phyloP scores from a whole-genome alignment of 2,797 vertebrate species.

The Gymnocypris eckloni region DNA sequence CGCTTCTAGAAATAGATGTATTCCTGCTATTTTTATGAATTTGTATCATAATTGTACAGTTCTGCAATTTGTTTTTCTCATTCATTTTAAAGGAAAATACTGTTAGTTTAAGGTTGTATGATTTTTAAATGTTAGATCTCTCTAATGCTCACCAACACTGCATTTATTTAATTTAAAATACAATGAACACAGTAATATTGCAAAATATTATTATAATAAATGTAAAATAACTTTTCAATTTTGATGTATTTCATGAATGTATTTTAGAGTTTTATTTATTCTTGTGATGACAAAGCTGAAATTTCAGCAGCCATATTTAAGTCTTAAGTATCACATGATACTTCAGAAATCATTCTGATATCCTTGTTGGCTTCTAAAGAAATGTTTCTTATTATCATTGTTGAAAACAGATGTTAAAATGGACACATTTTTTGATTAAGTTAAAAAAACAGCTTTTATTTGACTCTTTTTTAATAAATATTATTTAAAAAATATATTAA shows the following conservation, averaged over 20 bases:
- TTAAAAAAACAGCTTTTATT: not conserved
- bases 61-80: not conserved
- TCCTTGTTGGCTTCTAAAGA: not conserved
- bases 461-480: not conserved
- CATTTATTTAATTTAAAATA: not conserved
- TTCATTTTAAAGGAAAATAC: not conserved
- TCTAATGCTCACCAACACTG: not conserved
- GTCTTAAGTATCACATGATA: not conserved
- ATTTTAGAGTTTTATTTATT: not conserved
- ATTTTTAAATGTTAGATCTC: not conserved
- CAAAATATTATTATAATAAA: not conserved
- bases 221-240: not conserved
- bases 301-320: not conserved
- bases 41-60: not conserved
- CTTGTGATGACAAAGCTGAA: not conserved
- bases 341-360: not conserved
- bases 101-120: not conserved
- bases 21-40: not conserved
- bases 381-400: not conserved
- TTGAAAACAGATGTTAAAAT: not conserved
- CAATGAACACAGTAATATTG: not conserved
- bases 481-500: not conserved
- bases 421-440: not conserved
- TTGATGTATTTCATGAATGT: not conserved
- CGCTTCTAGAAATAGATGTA: not conserved